Percentiles rank a stretch among this genome's conserved stretches.
Evolutionary conservation across 2,113 vertebrate genomes (phyloP).

Genomic region (Saccopteryx leptura): DNA sequence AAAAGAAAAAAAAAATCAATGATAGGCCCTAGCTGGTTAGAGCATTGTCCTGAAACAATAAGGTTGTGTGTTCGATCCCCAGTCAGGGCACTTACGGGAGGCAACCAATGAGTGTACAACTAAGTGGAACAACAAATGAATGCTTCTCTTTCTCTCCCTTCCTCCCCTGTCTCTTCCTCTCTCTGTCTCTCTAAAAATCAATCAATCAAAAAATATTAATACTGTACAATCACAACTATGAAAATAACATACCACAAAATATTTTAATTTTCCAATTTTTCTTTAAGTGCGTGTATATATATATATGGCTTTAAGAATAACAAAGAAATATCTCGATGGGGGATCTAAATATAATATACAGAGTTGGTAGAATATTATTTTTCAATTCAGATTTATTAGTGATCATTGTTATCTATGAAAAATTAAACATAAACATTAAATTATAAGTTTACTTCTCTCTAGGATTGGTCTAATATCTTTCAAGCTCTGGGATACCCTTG

Average conservation of each 20-base stretch:
- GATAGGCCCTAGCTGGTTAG: no score
- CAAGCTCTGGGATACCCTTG: conserved; percentile 18
- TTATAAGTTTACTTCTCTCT: not conserved
- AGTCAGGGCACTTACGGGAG: no score
- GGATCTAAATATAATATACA: conserved; percentile 11
- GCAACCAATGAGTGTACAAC: no score
- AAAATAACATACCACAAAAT: not conserved
- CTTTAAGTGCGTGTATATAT: not conserved
- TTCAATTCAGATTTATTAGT: conserved; percentile 35
- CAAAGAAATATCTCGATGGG: not conserved
- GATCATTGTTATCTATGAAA: conserved; percentile 14
- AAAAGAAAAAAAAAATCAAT: not conserved
- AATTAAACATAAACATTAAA: conserved; percentile 23
- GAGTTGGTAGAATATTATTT: not conserved
- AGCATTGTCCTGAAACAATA: no score
- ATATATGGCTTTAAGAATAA: not conserved
- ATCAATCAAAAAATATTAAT: conserved; percentile 17
- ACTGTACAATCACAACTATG: conserved; percentile 31
- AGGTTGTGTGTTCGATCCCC: no score
- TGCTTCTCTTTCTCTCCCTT: no score
- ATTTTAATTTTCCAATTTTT: conserved; percentile 38
- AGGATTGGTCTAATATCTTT: not conserved
- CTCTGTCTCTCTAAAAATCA: no score
- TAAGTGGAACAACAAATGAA: no score
- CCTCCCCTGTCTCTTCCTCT: no score